These are phyloP conservation scores for Chitala chitala DNA, from an alignment of 2,113 vertebrate genomes.

Conservation along the genomic window DNA sequence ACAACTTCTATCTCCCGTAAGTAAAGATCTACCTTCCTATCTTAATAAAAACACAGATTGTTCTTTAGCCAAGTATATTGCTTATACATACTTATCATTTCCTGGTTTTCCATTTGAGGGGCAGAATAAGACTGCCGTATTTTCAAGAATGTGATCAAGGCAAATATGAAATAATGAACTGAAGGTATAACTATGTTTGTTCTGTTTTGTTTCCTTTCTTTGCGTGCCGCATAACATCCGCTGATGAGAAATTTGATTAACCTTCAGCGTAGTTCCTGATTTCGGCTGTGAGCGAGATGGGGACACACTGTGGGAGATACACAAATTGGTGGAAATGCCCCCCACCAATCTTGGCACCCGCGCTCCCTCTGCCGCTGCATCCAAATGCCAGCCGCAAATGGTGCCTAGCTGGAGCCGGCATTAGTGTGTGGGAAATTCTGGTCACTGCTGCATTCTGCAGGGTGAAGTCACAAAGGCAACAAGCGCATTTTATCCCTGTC, in stretches of 20 bases:
- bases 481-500: neutral
- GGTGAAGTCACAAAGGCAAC: neutral
- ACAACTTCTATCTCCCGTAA: neutral
- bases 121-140: neutral
- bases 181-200: neutral
- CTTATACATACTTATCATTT: neutral
- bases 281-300: neutral
- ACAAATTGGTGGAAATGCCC: neutral
- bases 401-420: no score
- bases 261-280: neutral
- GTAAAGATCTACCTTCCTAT: neutral
- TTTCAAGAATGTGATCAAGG: neutral
- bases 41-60: neutral
- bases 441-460: neutral
- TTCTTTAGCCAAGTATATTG: neutral
- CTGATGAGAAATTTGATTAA: slow-evolving; percentile 4
- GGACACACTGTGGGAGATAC: neutral
- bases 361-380: neutral
- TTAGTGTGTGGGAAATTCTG: neutral
- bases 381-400: neutral
- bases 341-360: neutral
- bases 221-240: neutral
- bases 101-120: neutral
- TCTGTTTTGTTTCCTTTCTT: no score
- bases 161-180: neutral